Evolutionary conservation across 2,113 vertebrate genomes (phyloP).

Genomic region (Hypocryptadius cinnamomeus): DNA sequence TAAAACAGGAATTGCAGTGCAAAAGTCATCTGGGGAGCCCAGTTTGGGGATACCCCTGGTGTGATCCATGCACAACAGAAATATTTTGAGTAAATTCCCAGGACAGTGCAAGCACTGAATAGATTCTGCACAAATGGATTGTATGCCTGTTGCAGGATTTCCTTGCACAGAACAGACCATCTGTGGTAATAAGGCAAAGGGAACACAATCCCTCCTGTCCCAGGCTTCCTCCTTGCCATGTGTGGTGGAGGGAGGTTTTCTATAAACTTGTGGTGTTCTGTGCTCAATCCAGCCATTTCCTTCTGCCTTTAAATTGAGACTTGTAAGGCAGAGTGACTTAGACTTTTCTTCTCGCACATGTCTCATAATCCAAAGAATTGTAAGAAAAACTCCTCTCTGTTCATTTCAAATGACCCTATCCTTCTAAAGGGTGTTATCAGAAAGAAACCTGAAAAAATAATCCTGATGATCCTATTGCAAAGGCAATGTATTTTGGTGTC

Average conservation of each 20-base stretch:
- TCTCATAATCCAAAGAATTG: neutral
- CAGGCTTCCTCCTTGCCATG: neutral
- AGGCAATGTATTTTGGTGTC: neutral
- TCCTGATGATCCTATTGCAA: neutral
- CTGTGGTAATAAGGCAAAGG: neutral
- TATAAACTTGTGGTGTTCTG: neutral
- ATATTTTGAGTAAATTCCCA: neutral
- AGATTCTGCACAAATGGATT: neutral
- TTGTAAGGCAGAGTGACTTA: neutral
- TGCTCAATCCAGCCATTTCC: neutral
- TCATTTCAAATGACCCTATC: neutral
- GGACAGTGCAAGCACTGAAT: neutral
- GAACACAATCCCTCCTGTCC: neutral
- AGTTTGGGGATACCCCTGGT: neutral
- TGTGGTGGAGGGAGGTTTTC: neutral
- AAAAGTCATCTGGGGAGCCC: neutral
- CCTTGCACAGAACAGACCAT: neutral
- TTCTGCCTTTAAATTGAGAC: neutral
- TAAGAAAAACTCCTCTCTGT: neutral
- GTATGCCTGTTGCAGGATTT: neutral
- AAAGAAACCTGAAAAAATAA: neutral
- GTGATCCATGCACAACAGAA: neutral
- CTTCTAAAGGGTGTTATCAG: neutral
- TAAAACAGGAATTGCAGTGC: neutral
- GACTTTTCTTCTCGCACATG: neutral